Conservation (phyloP, 2,797 vertebrate species). For the Squalus acanthias region DNA sequence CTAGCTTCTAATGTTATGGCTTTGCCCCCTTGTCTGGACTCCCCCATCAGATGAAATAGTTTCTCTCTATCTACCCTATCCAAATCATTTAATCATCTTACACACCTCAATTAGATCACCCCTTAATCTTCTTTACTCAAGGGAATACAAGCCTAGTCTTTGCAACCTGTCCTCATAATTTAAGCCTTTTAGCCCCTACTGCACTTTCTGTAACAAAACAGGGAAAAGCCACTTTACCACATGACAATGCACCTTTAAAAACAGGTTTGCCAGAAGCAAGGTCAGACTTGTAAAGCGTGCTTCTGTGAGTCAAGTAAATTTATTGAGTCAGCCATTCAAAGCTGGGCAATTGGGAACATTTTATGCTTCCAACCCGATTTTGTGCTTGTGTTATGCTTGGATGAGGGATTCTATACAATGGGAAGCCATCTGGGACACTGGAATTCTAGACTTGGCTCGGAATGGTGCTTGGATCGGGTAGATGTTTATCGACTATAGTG, state of each 20-base stretch:
- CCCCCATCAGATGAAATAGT: neutral
- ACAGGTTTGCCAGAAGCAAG: neutral
- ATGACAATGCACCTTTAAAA: neutral
- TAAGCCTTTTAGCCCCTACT: neutral
- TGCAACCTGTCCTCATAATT: neutral
- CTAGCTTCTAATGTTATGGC: neutral
- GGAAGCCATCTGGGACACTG: neutral
- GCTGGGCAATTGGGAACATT: neutral
- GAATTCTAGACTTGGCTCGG: slow-evolving; percentile 5
- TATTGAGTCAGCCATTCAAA: neutral
- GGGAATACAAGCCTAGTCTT: neutral
- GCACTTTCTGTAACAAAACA: neutral
- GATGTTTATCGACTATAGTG: neutral
- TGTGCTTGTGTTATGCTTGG: no score
- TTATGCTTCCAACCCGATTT: neutral
- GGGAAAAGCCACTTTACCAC: neutral
- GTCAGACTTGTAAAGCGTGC: neutral
- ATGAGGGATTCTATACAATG: neutral
- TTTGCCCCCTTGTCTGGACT: neutral
- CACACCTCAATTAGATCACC: neutral
- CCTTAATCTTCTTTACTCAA: neutral
- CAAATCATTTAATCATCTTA: neutral
- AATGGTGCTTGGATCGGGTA: neutral
- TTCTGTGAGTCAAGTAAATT: neutral
- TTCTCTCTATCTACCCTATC: neutral